These are phyloP conservation scores for Euthynnus affinis DNA, from an alignment of 2,797 vertebrate genomes.

Conservation along the genomic window DNA sequence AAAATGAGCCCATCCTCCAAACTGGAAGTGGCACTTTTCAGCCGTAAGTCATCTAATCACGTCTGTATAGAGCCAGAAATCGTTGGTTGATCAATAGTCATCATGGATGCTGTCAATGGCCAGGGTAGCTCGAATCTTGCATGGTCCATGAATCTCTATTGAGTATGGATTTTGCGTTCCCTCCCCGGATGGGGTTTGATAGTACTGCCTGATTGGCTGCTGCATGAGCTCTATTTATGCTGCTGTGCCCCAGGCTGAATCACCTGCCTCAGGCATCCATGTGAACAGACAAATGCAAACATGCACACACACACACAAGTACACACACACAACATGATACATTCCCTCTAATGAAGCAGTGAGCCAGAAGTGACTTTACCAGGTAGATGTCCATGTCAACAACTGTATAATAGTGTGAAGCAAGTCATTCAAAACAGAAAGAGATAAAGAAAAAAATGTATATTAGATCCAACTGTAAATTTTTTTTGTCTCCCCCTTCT, in stretches of 20 bases:
- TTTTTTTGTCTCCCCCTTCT: conserved; percentile 16
- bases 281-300: conserved; percentile 74
- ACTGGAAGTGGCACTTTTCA: conserved; percentile 84
- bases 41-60: conserved; percentile 80
- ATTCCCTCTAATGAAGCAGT: conserved; percentile 77
- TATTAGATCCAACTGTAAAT: conserved; percentile 33
- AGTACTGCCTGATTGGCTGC: conserved; percentile 78
- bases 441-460: conserved; percentile 33
- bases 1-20: conserved; percentile 83
- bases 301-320: conserved; percentile 49
- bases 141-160: conserved; percentile 83
- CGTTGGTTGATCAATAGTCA: conserved; percentile 83
- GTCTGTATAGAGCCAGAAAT: conserved; percentile 76
- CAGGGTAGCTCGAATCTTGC: conserved; percentile 78
- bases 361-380: conserved; percentile 70
- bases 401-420: conserved; percentile 55
- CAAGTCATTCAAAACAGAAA: conserved; percentile 44
- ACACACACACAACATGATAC: conserved; percentile 68
- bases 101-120: conserved; percentile 81
- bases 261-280: conserved; percentile 79
- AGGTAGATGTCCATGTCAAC: conserved; percentile 70
- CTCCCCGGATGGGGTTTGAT: conserved; percentile 67
- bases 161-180: conserved; percentile 80
- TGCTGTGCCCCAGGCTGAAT: conserved; percentile 80
- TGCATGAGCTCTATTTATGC: conserved; percentile 76